Evolutionary conservation across 2,113 vertebrate species (phyloP).

Genomic region (Procavia capensis): DNA sequence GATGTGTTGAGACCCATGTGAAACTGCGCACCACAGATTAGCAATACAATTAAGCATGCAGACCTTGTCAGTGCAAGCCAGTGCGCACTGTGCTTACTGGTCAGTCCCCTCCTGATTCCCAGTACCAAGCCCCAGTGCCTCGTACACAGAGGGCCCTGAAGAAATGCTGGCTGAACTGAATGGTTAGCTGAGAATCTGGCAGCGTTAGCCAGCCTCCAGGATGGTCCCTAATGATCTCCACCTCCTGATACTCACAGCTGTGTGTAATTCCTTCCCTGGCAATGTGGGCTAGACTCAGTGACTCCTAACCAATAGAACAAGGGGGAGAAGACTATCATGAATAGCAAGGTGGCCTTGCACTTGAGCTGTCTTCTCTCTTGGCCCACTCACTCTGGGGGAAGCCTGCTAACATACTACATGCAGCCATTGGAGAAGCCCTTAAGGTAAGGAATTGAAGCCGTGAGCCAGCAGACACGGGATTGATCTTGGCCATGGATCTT

Average conservation of each 20-base stretch:
- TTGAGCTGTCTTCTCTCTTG: not conserved
- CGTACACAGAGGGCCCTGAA: fast-evolving
- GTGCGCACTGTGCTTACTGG: no score
- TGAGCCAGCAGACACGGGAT: not conserved
- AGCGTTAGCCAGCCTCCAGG: not conserved
- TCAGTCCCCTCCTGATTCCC: no score
- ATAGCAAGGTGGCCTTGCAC: not conserved
- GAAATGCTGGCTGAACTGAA: not conserved
- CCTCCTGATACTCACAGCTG: not conserved
- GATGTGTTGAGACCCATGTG: no score
- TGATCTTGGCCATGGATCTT: not conserved
- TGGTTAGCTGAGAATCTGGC: not conserved
- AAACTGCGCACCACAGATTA: no score
- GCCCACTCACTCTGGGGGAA: not conserved
- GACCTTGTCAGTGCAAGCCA: no score
- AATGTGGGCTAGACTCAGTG: not conserved
- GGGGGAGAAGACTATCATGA: not conserved
- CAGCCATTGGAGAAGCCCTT: not conserved
- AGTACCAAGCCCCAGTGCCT: not conserved
- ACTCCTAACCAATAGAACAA: not conserved
- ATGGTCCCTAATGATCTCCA: not conserved
- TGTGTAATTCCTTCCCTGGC: not conserved
- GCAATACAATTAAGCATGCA: no score
- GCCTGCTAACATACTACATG: not conserved
- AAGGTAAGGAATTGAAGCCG: not conserved